Evolutionary conservation across 2,888 invertebrate genomes (phyloP).

Genomic region (Euplagia quadripunctaria): DNA sequence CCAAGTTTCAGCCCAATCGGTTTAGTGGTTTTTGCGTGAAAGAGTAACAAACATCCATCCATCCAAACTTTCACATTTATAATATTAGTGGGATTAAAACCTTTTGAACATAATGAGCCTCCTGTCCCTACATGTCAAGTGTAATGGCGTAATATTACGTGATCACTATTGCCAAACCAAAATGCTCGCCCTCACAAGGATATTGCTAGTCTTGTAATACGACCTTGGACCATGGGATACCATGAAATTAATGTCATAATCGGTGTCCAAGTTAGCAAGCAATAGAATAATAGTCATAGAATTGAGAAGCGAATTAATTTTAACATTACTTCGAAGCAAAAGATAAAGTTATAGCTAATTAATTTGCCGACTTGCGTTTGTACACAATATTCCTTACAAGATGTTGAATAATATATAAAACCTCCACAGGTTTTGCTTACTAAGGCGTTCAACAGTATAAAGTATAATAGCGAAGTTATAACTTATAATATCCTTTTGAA

Average conservation of each 20-base stretch:
- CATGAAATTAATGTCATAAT: constrained; percentile 12
- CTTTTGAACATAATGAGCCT: constrained; percentile 8
- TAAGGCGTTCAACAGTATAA: no score
- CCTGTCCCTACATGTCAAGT: constrained; percentile 11
- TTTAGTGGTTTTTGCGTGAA: no score
- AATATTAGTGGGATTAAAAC: no score
- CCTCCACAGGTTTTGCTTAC: no score
- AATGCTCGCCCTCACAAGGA: constrained; percentile 44
- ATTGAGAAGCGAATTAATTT: not conserved
- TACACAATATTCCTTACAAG: no score
- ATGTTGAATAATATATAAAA: no score
- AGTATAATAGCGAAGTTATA: no score
- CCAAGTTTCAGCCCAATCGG: no score
- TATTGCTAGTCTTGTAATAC: constrained; percentile 44
- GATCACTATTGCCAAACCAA: constrained; percentile 45
- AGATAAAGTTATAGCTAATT: not conserved
- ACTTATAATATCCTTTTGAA: no score
- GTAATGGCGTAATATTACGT: constrained; percentile 48
- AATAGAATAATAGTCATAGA: not conserved
- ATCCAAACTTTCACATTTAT: no score
- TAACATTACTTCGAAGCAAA: not conserved
- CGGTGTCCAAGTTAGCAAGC: no score
- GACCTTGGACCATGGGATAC: constrained; percentile 24
- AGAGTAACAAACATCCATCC: no score
- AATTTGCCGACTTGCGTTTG: not conserved